These are phyloP conservation scores for Heterotilapia buettikoferi DNA, from an alignment of 2,113 vertebrate species.

Conservation along the genomic window DNA sequence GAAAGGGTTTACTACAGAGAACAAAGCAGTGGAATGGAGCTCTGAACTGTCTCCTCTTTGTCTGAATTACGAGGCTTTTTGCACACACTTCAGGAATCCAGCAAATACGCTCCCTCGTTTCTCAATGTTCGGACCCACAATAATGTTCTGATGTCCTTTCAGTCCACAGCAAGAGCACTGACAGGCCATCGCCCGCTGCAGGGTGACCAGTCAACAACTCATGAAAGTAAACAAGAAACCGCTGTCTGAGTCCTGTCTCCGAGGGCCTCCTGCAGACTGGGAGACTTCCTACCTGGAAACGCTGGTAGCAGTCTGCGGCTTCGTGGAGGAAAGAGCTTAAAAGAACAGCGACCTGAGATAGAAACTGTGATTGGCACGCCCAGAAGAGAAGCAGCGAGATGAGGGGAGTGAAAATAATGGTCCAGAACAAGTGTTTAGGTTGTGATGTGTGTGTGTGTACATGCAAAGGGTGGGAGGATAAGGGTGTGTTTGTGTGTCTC, in stretches of 20 bases:
- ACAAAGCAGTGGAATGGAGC: background rate
- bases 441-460: background rate
- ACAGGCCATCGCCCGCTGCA: background rate
- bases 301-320: background rate
- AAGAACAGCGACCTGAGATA: background rate
- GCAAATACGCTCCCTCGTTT: background rate
- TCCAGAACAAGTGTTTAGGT: background rate
- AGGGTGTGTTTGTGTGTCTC: background rate
- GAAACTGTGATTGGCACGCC: background rate
- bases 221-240: slow-evolving; percentile 26
- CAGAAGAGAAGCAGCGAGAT: background rate
- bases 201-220: slow-evolving; percentile 28
- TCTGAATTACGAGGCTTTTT: background rate
- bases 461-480: background rate
- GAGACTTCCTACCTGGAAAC: background rate
- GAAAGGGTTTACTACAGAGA: background rate
- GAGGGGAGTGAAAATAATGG: background rate
- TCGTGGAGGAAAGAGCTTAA: background rate
- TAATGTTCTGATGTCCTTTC: slow-evolving; percentile 26
- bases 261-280: slow-evolving; percentile 23
- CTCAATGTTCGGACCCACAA: background rate
- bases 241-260: slow-evolving; percentile 6
- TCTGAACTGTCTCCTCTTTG: background rate
- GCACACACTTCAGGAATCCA: background rate
- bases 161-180: background rate